Conservation (phyloP, 2,888 invertebrate species). For the Chironomus riparius region DNA sequence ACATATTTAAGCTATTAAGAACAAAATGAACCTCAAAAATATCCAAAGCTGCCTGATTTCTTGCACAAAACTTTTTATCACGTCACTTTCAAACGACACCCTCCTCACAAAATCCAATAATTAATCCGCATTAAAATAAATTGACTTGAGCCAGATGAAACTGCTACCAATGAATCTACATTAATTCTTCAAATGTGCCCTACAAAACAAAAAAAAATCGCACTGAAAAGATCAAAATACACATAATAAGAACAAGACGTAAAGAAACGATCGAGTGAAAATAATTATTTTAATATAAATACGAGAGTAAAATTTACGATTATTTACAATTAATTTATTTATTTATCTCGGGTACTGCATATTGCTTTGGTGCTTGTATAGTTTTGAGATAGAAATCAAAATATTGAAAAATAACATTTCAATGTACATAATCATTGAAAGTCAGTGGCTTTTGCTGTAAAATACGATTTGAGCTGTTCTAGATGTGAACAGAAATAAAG, state of each 20-base stretch:
- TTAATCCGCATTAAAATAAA: too few relatives aligned
- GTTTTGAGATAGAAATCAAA: neutral
- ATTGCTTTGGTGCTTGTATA: neutral
- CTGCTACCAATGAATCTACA: neutral
- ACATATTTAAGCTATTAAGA: too few relatives aligned
- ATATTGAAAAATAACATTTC: conserved; percentile 1
- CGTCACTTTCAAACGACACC: too few relatives aligned
- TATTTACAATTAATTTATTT: neutral
- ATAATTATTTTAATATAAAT: neutral
- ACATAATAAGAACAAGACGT: neutral
- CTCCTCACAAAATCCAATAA: too few relatives aligned
- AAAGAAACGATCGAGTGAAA: neutral
- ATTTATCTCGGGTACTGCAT: neutral
- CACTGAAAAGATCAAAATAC: neutral
- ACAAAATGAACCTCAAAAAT: too few relatives aligned
- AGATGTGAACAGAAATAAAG: too few relatives aligned
- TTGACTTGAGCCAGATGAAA: too few relatives aligned
- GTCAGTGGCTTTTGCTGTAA: too few relatives aligned
- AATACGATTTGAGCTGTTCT: too few relatives aligned
- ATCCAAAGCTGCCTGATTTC: too few relatives aligned
- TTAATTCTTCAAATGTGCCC: neutral
- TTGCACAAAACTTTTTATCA: too few relatives aligned
- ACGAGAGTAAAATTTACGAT: neutral
- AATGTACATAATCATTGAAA: too few relatives aligned
- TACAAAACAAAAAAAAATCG: neutral